Base-by-base conservation (phyloP, 2,113 vertebrate genomes). In the Laticauda laticaudata region DNA sequence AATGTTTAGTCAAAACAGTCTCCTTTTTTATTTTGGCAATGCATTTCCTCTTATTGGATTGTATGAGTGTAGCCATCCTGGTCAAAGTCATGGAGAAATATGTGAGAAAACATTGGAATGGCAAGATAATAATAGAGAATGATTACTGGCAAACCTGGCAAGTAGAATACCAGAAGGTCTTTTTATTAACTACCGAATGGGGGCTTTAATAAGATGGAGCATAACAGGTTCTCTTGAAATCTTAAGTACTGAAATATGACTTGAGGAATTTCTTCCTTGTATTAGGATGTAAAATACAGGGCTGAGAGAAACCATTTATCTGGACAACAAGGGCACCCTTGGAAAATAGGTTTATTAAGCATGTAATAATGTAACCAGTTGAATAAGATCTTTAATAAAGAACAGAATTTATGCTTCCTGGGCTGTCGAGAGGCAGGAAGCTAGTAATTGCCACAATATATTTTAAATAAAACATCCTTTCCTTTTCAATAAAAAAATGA, bases 301-400 rank as follows among this genome's bases (percentile, higher is more conserved):
- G 88, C 87, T 92, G 61, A 20, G 61, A 56, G 51, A 87, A 92
- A 64, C 39, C 55, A 87, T 92, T 12, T 86, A 75, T 10, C 43
- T 92, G 91, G 93, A 91, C 21, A 24, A 93, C 88, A 86, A 0
- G 53, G 34, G 18, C 29, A 11, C 85, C 88, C 1, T 21, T 2
- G n/a, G 93, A 94, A 20, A 10, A 92, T 6, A 89, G 29, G 86
- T 92, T 0, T 39, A 43, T 26, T 1, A 7, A 15, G 93, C 2
- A 91, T 29, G 45, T 39, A 51, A 89, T 81, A 86, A 75, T 54
- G 23, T 90, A 90, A 92, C 18, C 53, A 85, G 86, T 61, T 43
- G 43, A 93, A 53, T 61, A 29, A 88, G 15, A 0, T 1, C 12
- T 95, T 92, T 81, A 95, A 92, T 29, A 95, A 91, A 93, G 61